Evolutionary conservation across 2,113 vertebrate species (phyloP).

Genomic region (Rallus limicola): DNA sequence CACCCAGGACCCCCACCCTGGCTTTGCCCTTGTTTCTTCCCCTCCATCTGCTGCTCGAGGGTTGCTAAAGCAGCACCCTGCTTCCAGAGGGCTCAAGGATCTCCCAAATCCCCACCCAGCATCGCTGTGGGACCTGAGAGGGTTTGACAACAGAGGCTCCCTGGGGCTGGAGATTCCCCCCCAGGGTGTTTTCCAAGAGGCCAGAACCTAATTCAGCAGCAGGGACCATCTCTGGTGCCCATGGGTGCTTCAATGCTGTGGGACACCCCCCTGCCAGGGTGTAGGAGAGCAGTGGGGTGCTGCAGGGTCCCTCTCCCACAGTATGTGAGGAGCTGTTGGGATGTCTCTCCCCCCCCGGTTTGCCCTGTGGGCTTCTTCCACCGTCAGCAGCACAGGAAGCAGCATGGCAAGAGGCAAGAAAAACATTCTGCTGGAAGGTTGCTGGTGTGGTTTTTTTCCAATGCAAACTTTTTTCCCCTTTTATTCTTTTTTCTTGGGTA

Average conservation of each 20-base stretch:
- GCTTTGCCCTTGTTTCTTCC: neutral
- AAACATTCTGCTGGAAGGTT: neutral
- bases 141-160: neutral
- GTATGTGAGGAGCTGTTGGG: neutral
- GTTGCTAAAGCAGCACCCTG: neutral
- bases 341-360: neutral
- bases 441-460: neutral
- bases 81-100: neutral
- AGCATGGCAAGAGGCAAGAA: neutral
- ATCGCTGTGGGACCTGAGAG: accelerated
- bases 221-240: neutral
- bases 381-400: neutral
- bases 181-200: neutral
- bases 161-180: accelerated
- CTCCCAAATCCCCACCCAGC: neutral
- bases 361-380: neutral
- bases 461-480: neutral
- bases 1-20: accelerated
- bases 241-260: neutral
- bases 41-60: neutral
- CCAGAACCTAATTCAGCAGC: neutral
- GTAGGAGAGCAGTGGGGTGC: neutral
- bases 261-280: neutral
- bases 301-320: accelerated
- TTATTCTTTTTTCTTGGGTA: neutral